Percentiles rank a stretch among this genome's conserved stretches.
Evolutionary conservation across 2,113 vertebrate species (phyloP).

Genomic region (Progne subis): DNA sequence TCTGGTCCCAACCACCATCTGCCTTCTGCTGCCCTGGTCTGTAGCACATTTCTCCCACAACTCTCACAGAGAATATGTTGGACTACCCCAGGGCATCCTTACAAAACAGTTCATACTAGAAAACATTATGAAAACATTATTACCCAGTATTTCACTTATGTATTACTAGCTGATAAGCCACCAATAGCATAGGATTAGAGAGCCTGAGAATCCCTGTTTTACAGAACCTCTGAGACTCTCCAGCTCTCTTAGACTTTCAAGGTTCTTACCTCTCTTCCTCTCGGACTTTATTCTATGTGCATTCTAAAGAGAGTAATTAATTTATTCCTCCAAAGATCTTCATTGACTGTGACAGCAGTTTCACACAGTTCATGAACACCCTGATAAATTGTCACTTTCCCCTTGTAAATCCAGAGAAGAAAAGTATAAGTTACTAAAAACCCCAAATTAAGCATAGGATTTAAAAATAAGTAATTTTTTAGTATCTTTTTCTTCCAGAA

Average conservation of each 20-base stretch:
- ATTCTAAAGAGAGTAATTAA: neutral
- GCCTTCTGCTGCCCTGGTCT: neutral
- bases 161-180: neutral
- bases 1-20: fast-evolving
- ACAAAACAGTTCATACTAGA: neutral
- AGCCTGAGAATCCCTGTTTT: neutral
- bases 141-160: neutral
- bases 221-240: neutral
- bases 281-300: neutral
- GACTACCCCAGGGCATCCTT: neutral
- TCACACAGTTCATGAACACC: neutral
- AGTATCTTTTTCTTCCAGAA: neutral
- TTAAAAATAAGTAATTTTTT: neutral
- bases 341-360: neutral
- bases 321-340: neutral
- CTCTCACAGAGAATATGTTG: fast-evolving
- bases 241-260: neutral
- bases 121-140: neutral
- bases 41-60: neutral
- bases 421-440: neutral
- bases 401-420: neutral
- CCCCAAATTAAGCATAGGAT: neutral
- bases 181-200: neutral
- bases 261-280: neutral
- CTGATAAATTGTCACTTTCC: neutral